Conservation (phyloP, 2,888 invertebrate species). For the Galerucella nymphaeae region DNA sequence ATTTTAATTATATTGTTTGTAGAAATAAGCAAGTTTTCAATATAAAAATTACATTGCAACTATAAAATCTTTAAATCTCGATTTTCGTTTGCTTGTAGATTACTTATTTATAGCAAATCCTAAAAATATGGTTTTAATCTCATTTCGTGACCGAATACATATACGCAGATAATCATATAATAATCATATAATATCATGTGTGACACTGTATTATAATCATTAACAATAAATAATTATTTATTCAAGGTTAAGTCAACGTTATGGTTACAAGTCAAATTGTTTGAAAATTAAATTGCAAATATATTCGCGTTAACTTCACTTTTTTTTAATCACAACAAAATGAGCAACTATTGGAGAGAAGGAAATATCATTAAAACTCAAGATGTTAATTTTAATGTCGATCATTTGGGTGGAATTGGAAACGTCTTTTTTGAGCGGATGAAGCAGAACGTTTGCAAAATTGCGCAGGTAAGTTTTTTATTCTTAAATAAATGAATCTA, state of each 20-base stretch:
- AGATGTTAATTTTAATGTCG: slow-evolving; percentile 29
- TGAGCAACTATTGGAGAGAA: slow-evolving; percentile 37
- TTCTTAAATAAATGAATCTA: neutral
- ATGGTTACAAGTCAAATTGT: slow-evolving; percentile 12
- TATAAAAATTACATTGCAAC: too few relatives aligned
- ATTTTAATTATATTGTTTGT: too few relatives aligned
- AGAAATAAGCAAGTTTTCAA: too few relatives aligned
- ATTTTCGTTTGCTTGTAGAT: neutral
- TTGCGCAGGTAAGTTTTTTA: slow-evolving; percentile 55
- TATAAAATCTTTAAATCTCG: neutral
- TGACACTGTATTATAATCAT: slow-evolving; percentile 12
- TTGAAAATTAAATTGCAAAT: slow-evolving; percentile 10
- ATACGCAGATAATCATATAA: neutral
- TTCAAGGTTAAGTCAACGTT: slow-evolving; percentile 23
- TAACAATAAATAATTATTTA: slow-evolving; percentile 19
- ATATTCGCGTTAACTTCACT: neutral
- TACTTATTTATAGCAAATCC: neutral
- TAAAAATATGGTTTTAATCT: neutral
- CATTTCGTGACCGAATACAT: neutral
- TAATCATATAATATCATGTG: neutral
- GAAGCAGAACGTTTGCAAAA: slow-evolving; percentile 50
- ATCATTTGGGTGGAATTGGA: slow-evolving; percentile 52
- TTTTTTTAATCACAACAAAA: slow-evolving; percentile 5
- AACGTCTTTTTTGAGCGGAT: slow-evolving; percentile 54
- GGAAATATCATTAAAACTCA: slow-evolving; percentile 40